A percentile compares a stretch with the other conserved stretches of the same genome.
Evolutionary conservation across 2,797 vertebrate species (phyloP).

Genomic region (Gambelia wislizenii): DNA sequence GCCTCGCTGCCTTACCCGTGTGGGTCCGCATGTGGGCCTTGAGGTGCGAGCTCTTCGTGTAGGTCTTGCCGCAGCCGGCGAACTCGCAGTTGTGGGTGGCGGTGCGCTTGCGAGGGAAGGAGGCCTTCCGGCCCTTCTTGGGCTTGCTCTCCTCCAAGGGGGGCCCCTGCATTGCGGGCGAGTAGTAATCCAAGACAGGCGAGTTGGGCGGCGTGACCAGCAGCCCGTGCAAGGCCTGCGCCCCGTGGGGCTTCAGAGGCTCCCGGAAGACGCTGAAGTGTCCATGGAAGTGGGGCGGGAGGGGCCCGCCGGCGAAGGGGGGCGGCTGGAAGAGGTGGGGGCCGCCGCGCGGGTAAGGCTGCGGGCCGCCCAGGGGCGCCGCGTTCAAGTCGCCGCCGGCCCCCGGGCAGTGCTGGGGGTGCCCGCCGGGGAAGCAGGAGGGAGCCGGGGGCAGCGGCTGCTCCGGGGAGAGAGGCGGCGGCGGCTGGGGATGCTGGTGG

Average conservation of each 20-base stretch:
- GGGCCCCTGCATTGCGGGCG: constrained; percentile 41
- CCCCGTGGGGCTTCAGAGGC: constrained; percentile 72
- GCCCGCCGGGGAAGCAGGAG: constrained; percentile 58
- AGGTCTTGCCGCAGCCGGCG: constrained; percentile 92
- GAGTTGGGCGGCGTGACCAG: constrained; percentile 91
- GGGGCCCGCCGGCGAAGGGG: constrained; percentile 62
- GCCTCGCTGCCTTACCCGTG: constrained; percentile 83
- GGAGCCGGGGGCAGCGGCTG: constrained; percentile 27
- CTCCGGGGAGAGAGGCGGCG: background rate
- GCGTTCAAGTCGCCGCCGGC: constrained; percentile 57
- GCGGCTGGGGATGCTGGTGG: constrained; percentile 39
- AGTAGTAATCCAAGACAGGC: constrained; percentile 85
- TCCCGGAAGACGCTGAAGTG: constrained; percentile 85
- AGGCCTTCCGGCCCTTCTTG: constrained; percentile 88
- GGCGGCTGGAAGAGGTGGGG: constrained; percentile 67
- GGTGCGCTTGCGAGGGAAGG: constrained; percentile 91
- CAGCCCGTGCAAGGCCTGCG: constrained; percentile 81
- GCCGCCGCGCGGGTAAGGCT: constrained; percentile 50
- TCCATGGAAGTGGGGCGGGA: constrained; percentile 82
- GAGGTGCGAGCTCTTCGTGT: constrained; percentile 94
- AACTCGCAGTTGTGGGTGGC: constrained; percentile 94
- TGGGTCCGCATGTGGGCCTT: constrained; percentile 95
- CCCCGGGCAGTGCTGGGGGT: constrained; percentile 60
- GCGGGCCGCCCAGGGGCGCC: constrained; percentile 19
- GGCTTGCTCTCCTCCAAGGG: constrained; percentile 80